A percentile compares a stretch with the other conserved stretches of the same genome.
Conservation (phyloP, 1,140 invertebrate species). For the Aphaenogaster floridana region DNA sequence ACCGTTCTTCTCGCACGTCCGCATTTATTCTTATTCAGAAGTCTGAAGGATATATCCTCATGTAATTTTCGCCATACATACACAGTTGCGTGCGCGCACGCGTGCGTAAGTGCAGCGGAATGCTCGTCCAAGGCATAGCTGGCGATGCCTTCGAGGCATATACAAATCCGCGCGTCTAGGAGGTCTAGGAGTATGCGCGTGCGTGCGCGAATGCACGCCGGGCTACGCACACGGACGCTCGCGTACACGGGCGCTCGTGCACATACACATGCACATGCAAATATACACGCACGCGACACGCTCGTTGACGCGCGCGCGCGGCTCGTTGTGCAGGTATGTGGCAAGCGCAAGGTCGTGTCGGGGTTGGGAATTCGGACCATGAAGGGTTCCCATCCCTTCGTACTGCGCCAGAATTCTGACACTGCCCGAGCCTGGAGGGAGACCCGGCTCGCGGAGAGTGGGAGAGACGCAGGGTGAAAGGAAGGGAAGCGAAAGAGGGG, state of each 20-base stretch:
- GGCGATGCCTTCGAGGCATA: conserved; percentile 64
- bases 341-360: conserved; percentile 72
- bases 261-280: neutral
- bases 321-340: conserved; percentile 68
- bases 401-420: conserved; percentile 73
- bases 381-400: conserved; percentile 82
- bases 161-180: conserved; percentile 34
- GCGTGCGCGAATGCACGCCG: conserved; percentile 19
- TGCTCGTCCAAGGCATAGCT: conserved; percentile 69
- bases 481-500: conserved; percentile 15
- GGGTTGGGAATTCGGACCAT: conserved; percentile 80
- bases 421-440: conserved; percentile 66
- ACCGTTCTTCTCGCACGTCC: neutral
- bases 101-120: conserved; percentile 73
- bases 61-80: conserved; percentile 18
- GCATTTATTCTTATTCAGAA: neutral
- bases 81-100: conserved; percentile 39
- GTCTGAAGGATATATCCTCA: neutral
- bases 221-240: neutral
- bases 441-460: neutral
- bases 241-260: neutral
- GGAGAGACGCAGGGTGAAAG: conserved; percentile 32
- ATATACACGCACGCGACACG: neutral
- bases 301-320: neutral
- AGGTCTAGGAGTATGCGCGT: conserved; percentile 37